Evolutionary conservation across 2,888 invertebrate genomes (phyloP).

Genomic region (Aphodius sticticus): DNA sequence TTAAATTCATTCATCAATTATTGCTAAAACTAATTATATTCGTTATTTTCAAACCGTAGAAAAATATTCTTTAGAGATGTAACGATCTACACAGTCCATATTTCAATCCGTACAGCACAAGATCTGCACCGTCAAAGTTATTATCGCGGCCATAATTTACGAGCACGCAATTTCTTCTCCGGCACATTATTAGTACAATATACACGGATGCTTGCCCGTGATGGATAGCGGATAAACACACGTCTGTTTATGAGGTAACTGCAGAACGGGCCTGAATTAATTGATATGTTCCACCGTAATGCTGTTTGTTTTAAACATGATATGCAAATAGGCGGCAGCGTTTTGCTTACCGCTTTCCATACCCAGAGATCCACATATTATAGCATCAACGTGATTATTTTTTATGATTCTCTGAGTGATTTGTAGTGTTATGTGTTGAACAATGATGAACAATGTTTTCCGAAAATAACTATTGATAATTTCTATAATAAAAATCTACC

Average conservation of each 20-base stretch:
- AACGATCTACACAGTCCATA: neutral
- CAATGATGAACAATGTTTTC: no score
- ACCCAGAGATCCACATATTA: neutral
- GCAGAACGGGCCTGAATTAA: slow-evolving; percentile 8
- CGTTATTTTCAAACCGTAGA: neutral
- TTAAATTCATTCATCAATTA: no score
- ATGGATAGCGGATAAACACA: neutral
- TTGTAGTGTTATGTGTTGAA: neutral
- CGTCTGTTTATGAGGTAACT: slow-evolving; percentile 4
- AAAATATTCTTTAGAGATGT: neutral
- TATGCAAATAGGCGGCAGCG: slow-evolving; percentile 1
- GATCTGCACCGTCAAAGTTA: neutral
- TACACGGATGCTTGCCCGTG: slow-evolving; percentile 4
- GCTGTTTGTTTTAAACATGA: slow-evolving; percentile 11
- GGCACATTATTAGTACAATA: neutral
- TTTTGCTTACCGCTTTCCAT: neutral
- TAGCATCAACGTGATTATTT: neutral
- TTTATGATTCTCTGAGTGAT: neutral
- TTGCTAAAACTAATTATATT: no score
- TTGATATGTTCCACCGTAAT: slow-evolving; percentile 12
- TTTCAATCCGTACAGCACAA: neutral
- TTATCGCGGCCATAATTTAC: neutral
- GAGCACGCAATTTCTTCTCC: neutral
- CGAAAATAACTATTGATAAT: no score
- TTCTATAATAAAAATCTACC: no score